Evolutionary conservation across 2,888 invertebrate genomes (phyloP), one percentile per base, ranked within the genome.

Genomic region (Gortyna flavago): DNA sequence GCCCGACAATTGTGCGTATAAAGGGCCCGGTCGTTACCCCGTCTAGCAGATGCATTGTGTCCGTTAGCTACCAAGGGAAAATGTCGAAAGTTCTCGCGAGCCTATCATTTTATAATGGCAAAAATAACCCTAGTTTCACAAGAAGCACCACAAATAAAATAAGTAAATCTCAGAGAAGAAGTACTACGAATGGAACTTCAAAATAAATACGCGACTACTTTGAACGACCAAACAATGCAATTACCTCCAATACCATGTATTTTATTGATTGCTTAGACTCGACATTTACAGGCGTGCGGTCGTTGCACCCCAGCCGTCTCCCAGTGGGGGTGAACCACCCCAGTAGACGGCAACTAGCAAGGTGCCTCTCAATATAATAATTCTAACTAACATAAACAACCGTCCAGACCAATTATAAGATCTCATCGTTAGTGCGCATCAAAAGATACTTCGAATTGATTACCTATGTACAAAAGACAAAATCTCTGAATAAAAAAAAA

Each of bases 241-340:
- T 48, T 57, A 38, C 16, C 44, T 44, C 18, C 25, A 64, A 81
- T 51, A 65, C 5, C 2, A 35, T n/a, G n/a, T 61, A 65, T 75
- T 62, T 75, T 79, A 75, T 81, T 66, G 61, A 82, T 66, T 79
- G 54, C 41, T 62, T 29, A 16, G 9, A 72, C 18, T 29, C 57
- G 62, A 82, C 62, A 29, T 83, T 68, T 11, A 75, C n/a, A 32
- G 25, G 38, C 57, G 57, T 41, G 78, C 25, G 68, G 65, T 51
- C 83, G 35, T 80, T 83, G 59, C 78, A 51, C 83, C 41, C 68
- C 35, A 29, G 51, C 44, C 35, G 4, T 16, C 81, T 54, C 35
- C 25, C 21, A 18, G 41, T 35, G n/a, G 29, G 66, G 54, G n/a
- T 38, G 25, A 54, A 35, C 41, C 41, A 54, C 77, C 82, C 65